These are phyloP conservation scores for Desoria tigrina DNA, from an alignment of 2,888 invertebrate species.

Conservation along the genomic window DNA sequence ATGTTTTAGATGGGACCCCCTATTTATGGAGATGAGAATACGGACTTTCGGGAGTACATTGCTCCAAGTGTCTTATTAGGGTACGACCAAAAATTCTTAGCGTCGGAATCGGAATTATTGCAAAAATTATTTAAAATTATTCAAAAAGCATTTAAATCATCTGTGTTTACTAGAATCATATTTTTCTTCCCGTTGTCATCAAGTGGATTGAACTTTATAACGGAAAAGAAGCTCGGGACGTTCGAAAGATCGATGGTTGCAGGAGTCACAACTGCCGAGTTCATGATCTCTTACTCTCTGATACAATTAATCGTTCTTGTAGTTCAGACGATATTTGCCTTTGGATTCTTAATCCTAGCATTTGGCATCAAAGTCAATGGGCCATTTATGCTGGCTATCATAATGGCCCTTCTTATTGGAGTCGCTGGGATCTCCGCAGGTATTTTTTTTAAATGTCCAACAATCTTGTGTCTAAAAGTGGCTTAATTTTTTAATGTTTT, in stretches of 20 bases:
- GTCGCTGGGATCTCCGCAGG: conserved; percentile 96
- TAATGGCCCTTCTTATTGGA: conserved; percentile 83
- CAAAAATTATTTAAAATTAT: neutral
- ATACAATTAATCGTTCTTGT: conserved; percentile 94
- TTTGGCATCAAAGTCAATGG: conserved; percentile 88
- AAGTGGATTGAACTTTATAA: conserved; percentile 40
- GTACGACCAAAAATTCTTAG: no score
- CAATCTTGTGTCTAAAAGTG: no score
- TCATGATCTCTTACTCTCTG: conserved; percentile 87
- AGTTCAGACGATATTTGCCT: conserved; percentile 84
- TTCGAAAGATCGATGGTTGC: conserved; percentile 49
- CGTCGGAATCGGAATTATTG: no score
- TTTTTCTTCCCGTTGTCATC: conserved; percentile 83
- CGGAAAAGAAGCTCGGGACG: conserved; percentile 47
- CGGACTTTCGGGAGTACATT: conserved; percentile 92
- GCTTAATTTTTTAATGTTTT: conserved; percentile 19
- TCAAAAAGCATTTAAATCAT: conserved; percentile 45
- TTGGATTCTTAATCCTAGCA: conserved; percentile 85
- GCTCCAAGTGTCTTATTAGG: conserved; percentile 92
- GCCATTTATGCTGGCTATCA: conserved; percentile 77
- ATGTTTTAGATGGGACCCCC: conserved; percentile 73
- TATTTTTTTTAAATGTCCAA: conserved; percentile 57
- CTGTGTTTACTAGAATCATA: conserved; percentile 73
- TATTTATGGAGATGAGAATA: conserved; percentile 82
- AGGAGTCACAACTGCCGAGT: conserved; percentile 87